phyloP scores from a whole-genome alignment of 2,888 invertebrate genomes.

The Limnephilus auricula region DNA sequence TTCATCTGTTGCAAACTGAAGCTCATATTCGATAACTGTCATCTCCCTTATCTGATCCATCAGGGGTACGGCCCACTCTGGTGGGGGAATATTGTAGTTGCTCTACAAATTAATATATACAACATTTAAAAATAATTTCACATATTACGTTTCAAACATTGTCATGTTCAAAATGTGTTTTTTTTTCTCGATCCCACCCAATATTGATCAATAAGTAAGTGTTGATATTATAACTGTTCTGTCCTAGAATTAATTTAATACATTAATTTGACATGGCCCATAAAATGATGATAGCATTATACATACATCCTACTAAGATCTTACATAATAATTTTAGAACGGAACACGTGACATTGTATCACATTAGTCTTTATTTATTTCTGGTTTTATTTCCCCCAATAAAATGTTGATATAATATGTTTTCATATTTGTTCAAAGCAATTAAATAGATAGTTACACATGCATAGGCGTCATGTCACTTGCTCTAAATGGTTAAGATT shows the following conservation, averaged over 20 bases:
- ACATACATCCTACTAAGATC: background rate
- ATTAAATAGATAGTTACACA: background rate
- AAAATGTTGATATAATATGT: background rate
- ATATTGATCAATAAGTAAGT: background rate
- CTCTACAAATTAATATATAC: slow-evolving; percentile 69
- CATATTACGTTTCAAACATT: background rate
- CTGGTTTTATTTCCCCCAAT: background rate
- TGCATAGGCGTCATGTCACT: no score
- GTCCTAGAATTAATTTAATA: background rate
- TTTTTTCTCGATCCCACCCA: background rate
- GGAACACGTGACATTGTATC: background rate
- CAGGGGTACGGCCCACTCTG: slow-evolving; percentile 72
- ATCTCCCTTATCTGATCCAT: slow-evolving; percentile 74
- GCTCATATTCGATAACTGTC: slow-evolving; percentile 74
- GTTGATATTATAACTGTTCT: background rate
- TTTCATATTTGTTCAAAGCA: background rate
- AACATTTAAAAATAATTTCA: background rate
- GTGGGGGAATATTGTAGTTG: slow-evolving; percentile 73
- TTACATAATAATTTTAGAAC: background rate
- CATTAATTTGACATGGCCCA: background rate
- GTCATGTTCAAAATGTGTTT: background rate
- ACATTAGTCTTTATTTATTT: background rate
- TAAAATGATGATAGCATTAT: background rate
- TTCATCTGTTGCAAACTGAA: slow-evolving; percentile 72
- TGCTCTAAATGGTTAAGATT: no score